Percentiles rank a stretch among this genome's conserved stretches.
Conservation (phyloP, 2,113 vertebrate species). For the Mormyrus lacerda region DNA sequence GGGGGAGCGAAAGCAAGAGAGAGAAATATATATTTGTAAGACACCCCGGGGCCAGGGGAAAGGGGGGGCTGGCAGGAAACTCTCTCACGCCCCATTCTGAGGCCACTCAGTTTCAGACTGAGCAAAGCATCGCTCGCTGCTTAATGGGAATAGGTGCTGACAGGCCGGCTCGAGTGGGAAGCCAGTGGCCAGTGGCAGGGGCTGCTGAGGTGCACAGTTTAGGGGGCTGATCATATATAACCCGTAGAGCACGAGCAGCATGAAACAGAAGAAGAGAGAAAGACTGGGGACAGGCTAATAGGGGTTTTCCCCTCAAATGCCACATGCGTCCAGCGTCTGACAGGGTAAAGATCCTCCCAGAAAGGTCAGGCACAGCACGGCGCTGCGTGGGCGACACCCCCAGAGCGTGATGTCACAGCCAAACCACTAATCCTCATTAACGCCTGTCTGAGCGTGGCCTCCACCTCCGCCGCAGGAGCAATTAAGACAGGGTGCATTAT, state of each 20-base stretch:
- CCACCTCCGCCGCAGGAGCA: not conserved
- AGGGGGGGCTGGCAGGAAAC: conserved; percentile 4
- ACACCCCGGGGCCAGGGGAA: not conserved
- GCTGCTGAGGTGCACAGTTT: not conserved
- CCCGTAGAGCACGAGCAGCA: not conserved
- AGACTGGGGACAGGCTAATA: not conserved
- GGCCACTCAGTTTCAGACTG: conserved; percentile 13
- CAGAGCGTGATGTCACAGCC: conserved; percentile 14
- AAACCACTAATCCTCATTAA: conserved; percentile 11
- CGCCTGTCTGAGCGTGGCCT: not conserved
- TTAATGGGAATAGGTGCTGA: conserved; percentile 23
- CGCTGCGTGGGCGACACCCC: conserved; percentile 7
- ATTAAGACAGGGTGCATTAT: conserved; percentile 3
- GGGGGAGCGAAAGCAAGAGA: not conserved
- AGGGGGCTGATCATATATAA: conserved; percentile 3
- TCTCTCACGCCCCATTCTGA: conserved; percentile 5
- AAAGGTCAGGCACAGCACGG: conserved; percentile 21
- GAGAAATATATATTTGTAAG: conserved; percentile 4
- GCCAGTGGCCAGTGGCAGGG: not conserved
- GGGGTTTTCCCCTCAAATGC: not conserved
- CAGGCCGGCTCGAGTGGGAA: not conserved
- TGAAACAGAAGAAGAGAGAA: not conserved
- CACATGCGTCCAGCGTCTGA: not conserved
- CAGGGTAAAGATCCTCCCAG: not conserved
- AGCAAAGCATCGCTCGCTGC: conserved; percentile 11